Evolutionary conservation across 2,113 vertebrate species (phyloP).

Genomic region (pig (Sus scrofa)): DNA sequence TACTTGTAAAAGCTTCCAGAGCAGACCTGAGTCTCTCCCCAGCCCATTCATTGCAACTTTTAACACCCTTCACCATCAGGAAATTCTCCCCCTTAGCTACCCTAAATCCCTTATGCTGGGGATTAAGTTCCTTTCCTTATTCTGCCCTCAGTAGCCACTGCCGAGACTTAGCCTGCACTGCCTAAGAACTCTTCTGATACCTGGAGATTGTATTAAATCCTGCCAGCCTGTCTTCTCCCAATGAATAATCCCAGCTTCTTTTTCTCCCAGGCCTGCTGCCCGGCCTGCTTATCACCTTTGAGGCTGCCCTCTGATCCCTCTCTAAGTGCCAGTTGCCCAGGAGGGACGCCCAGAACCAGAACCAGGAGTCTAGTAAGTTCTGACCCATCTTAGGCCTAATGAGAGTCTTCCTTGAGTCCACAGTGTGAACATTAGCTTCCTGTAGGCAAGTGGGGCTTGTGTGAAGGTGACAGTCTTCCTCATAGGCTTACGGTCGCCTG

Average conservation of each 20-base stretch:
- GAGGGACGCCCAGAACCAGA: not conserved
- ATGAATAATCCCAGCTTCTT: conserved; percentile 70
- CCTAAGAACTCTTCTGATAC: conserved; percentile 79
- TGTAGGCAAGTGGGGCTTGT: not conserved
- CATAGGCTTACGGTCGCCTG: not conserved
- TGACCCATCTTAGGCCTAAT: not conserved
- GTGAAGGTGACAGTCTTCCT: not conserved
- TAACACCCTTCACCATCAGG: conserved; percentile 80
- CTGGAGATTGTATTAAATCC: conserved; percentile 76
- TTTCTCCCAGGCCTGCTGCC: conserved; percentile 58
- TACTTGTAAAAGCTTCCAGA: conserved; percentile 82
- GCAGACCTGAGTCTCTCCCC: conserved; percentile 75
- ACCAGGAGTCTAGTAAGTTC: not conserved
- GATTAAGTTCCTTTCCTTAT: conserved; percentile 81
- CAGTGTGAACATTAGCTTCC: not conserved
- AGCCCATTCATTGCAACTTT: conserved; percentile 82
- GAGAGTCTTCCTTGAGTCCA: not conserved
- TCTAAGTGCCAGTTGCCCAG: not conserved
- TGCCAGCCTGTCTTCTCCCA: conserved; percentile 58
- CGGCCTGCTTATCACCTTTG: not conserved
- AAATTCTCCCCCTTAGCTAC: conserved; percentile 79
- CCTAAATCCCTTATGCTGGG: conserved; percentile 79
- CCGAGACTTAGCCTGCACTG: conserved; percentile 74
- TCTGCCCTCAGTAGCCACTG: conserved; percentile 76
- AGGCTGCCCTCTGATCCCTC: conserved; percentile 1